phyloP scores from a whole-genome alignment of 1,140 invertebrate species.

The Dendroctonus valens region DNA sequence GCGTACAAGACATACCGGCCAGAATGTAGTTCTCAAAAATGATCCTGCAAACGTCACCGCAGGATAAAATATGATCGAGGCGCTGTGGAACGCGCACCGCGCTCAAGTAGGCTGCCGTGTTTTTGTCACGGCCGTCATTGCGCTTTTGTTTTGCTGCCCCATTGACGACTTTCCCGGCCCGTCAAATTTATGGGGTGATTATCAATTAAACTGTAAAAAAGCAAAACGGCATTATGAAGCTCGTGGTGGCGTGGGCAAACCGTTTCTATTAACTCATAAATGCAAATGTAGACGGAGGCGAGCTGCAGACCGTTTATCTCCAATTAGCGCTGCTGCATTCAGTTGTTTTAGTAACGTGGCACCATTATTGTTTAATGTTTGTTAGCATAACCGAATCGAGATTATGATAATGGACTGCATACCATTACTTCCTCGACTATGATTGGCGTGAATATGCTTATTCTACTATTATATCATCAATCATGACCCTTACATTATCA shows the following conservation, averaged over 20 bases:
- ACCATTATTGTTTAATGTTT: constrained; percentile 4
- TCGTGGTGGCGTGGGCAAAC: neutral
- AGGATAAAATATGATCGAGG: constrained; percentile 29
- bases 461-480: no score
- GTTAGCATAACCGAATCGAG: constrained; percentile 3
- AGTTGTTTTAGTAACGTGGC: constrained; percentile 2
- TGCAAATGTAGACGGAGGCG: neutral
- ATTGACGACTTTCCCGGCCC: no score
- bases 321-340: constrained; percentile 2
- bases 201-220: no score
- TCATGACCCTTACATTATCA: no score
- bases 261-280: constrained; percentile 1
- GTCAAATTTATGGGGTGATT: no score
- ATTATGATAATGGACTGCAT: constrained; percentile 2
- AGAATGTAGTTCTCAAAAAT: constrained; percentile 49
- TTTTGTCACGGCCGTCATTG: no score
- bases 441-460: neutral
- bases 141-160: no score
- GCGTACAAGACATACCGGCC: constrained; percentile 44
- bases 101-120: no score
- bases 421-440: neutral
- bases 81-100: constrained; percentile 10
- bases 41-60: constrained; percentile 40
- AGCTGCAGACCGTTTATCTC: neutral
- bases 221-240: no score